A percentile compares a stretch with the other conserved stretches of the same genome.
Conservation (phyloP, 2,113 vertebrate species). For the Actenoides hombroni region DNA sequence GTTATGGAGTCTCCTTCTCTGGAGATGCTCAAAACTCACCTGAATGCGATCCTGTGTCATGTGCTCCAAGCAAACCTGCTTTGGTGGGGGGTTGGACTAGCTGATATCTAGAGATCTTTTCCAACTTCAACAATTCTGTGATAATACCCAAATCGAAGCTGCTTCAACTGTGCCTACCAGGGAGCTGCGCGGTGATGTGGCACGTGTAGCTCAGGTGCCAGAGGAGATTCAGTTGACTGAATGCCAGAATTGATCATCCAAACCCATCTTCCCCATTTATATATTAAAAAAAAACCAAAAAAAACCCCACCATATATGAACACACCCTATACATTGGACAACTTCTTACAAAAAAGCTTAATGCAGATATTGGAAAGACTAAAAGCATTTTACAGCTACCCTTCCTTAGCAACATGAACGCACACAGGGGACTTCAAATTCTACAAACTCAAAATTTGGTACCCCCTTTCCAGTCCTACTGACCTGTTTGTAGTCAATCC, state of each 20-base stretch:
- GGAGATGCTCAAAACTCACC: too few species aligned
- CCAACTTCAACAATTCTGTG: background rate
- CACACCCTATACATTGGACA: rapidly evolving
- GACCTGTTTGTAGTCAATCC: background rate
- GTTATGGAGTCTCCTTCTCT: too few species aligned
- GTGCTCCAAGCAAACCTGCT: too few species aligned
- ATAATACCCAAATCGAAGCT: background rate
- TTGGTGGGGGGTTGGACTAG: too few species aligned
- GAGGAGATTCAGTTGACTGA: background rate
- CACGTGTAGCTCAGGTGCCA: background rate
- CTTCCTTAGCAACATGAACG: background rate
- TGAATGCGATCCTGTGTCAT: too few species aligned
- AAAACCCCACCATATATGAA: background rate
- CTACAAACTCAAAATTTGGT: background rate
- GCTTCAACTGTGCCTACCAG: background rate
- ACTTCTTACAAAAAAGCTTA: background rate
- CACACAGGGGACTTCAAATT: background rate
- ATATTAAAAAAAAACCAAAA: background rate
- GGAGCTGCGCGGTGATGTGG: background rate
- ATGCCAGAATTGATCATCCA: background rate
- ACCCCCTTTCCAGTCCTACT: background rate
- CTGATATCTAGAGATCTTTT: background rate
- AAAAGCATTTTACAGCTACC: background rate
- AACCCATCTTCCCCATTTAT: background rate
- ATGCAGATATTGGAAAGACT: background rate